Base-by-base conservation (phyloP, 2,888 invertebrate species). In the Eremobia ochroleuca region DNA sequence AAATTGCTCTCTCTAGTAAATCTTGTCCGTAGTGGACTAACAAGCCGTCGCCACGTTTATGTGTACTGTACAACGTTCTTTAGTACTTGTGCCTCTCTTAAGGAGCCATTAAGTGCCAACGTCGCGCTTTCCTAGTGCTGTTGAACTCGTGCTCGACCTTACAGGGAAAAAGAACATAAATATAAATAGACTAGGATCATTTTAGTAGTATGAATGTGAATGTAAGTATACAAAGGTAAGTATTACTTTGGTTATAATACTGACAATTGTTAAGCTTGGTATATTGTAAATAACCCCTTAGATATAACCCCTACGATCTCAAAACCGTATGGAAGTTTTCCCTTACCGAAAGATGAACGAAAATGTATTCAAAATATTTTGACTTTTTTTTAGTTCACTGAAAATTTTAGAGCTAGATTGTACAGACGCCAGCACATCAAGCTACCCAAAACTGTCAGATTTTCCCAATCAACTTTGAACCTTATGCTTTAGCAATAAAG, bases 41-140 rank as follows among this genome's bases (percentile, higher is more conserved):
- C 52, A 79, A 79, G 61, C 61, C 61, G 43, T 72, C 61, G 37
- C 55, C 61, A 72, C 71, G 59, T 75, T 78, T 84, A 58, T 73
- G 75, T 84, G 66, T 62, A 58, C 76, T 66, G 64, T 66, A 37
- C 65, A 66, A 28, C 81, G 46, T 75, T 68, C 40, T 68, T 64
- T 72, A 82, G 81, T 76, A 75, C 85, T 80, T 49, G 62, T 71
- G 75, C 75, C 75, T 81, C 81, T 85, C 85, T 75, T 81, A 76
- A 81, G 71, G 64, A 67, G 74, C 74, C 73, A 70, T 82, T 73
- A 79, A 82, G 85, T 74, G 70, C 66, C 81, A 71, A 58, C 85
- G 67, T 71, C 81, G 75, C 75, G 74, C 81, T 80, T 82, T 68
- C 64, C 75, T 80, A 71, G 75, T 34, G 70, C 67, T 81, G 74